Evolutionary conservation across 2,888 invertebrate species (phyloP).

Genomic region (Adela reaumurella): DNA sequence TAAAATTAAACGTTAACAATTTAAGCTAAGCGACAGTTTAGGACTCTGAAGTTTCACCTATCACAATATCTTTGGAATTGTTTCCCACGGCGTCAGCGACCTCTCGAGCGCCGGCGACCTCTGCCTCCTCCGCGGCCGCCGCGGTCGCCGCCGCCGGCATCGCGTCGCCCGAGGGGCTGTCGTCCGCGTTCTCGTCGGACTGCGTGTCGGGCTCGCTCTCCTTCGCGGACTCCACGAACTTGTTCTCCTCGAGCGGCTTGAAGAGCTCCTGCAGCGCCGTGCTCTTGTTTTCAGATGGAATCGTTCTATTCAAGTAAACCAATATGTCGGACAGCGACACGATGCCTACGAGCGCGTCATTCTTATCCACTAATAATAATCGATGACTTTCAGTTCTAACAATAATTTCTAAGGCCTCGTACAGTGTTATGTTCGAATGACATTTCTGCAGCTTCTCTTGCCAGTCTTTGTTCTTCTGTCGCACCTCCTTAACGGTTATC

Average conservation of each 20-base stretch:
- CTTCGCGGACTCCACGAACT: slow-evolving; percentile 40
- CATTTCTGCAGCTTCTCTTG: slow-evolving; percentile 91
- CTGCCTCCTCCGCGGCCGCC: neutral
- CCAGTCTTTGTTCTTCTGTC: slow-evolving; percentile 86
- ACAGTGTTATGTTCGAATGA: slow-evolving; percentile 78
- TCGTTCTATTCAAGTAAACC: slow-evolving; percentile 50
- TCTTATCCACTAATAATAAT: slow-evolving; percentile 50
- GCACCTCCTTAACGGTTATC: slow-evolving; percentile 78
- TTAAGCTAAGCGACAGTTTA: neutral
- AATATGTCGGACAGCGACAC: slow-evolving; percentile 50
- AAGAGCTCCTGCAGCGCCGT: slow-evolving; percentile 50
- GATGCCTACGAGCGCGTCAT: slow-evolving; percentile 45
- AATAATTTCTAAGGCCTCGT: slow-evolving; percentile 84
- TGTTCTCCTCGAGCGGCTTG: slow-evolving; percentile 44
- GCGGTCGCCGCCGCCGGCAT: neutral
- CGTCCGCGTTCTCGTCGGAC: slow-evolving; percentile 3
- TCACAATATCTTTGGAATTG: slow-evolving; percentile 49
- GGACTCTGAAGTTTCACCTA: slow-evolving; percentile 20
- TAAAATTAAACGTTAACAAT: neutral
- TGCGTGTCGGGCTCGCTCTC: slow-evolving; percentile 28
- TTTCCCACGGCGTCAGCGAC: slow-evolving; percentile 1
- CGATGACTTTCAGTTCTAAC: slow-evolving; percentile 81
- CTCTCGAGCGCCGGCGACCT: slow-evolving; percentile 15
- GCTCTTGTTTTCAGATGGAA: slow-evolving; percentile 46
- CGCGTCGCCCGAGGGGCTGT: neutral